Percentiles rank a stretch among this genome's conserved stretches.
Conservation (phyloP, 2,797 vertebrate genomes). For the Siniperca undulata region DNA sequence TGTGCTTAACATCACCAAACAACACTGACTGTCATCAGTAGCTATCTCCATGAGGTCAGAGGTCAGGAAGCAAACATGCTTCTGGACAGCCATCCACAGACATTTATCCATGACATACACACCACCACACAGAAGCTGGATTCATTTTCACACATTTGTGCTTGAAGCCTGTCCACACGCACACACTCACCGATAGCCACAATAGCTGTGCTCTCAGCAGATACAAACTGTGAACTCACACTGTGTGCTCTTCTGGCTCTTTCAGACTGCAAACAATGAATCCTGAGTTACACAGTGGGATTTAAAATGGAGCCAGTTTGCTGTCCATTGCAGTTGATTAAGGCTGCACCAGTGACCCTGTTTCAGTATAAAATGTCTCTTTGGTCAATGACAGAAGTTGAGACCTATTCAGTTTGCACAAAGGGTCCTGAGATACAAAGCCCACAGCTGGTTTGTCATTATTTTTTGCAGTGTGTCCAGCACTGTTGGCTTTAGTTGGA, state of each 20-base stretch:
- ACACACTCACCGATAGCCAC: not conserved
- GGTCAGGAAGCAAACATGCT: constrained; percentile 20
- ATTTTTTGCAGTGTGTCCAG: not conserved
- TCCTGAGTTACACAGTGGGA: constrained; percentile 21
- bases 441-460: not conserved
- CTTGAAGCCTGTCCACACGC: not conserved
- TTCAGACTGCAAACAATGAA: constrained; percentile 17
- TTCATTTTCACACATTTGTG: constrained; percentile 27
- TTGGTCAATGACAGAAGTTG: not conserved
- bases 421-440: not conserved
- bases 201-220: constrained; percentile 6
- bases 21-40: not conserved
- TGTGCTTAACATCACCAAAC: not conserved
- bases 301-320: constrained; percentile 27
- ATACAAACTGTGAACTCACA: constrained; percentile 36
- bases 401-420: not conserved
- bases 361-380: not conserved
- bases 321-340: not conserved
- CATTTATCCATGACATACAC: not conserved
- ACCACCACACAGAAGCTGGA: not conserved
- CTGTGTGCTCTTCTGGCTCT: constrained; percentile 20
- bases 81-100: not conserved
- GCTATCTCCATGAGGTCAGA: constrained; percentile 15
- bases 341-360: not conserved
- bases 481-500: not conserved